Percentiles rank a stretch among this genome's conserved stretches.
Evolutionary conservation across 92 coral and sea anemone species (phyloP).

Genomic region (Diadumene lineata): DNA sequence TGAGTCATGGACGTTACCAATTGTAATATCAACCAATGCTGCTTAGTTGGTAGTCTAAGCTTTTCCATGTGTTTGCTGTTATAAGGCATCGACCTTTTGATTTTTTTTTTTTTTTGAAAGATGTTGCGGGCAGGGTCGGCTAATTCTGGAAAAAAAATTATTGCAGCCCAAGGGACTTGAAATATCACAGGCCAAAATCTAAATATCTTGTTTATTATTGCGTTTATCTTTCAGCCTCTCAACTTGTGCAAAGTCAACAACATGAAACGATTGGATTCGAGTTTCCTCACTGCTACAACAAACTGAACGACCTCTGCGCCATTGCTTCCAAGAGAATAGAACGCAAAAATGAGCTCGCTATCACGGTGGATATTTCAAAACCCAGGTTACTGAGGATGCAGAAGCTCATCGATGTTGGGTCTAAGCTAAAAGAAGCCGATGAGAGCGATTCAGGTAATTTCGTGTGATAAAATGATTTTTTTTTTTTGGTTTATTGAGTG

Average conservation of each 20-base stretch:
- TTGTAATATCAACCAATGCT: too few species aligned
- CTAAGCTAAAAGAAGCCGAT: neutral
- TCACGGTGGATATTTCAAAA: conserved; percentile 7
- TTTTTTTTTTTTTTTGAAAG: too few species aligned
- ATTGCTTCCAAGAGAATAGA: conserved; percentile 1
- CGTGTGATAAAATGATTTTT: neutral
- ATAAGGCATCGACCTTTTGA: too few species aligned
- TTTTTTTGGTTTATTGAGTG: too few species aligned
- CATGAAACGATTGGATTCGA: neutral
- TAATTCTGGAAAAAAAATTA: too few species aligned
- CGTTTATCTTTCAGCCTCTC: conserved; percentile 16
- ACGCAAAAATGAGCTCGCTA: neutral
- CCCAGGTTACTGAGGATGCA: neutral
- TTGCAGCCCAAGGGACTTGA: too few species aligned
- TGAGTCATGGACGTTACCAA: too few species aligned
- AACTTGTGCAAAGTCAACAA: neutral
- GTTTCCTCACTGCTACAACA: conserved; percentile 16
- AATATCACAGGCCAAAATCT: too few species aligned
- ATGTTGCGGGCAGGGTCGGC: too few species aligned
- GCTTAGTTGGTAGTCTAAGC: too few species aligned
- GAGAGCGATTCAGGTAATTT: neutral
- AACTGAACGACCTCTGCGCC: conserved; percentile 16
- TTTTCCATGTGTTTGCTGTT: too few species aligned
- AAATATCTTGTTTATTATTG: too few species aligned
- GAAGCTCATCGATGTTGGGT: neutral